Evolutionary conservation across 2,113 vertebrate genomes (phyloP).

Genomic region (Tiliqua scincoides): DNA sequence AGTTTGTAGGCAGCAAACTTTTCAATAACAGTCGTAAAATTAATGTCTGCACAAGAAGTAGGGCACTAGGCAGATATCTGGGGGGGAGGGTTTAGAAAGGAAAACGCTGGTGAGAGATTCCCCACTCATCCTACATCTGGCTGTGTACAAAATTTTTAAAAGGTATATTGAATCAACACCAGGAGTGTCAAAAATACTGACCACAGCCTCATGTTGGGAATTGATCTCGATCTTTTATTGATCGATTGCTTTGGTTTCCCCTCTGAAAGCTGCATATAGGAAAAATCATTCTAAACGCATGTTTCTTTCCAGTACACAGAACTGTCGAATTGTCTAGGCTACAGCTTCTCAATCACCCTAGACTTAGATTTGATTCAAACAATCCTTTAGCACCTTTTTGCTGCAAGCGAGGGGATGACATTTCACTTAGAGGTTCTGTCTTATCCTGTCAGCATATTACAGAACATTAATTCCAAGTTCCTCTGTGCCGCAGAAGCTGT

Average conservation of each 20-base stretch:
- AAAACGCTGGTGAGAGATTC: not conserved
- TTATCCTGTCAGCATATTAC: constrained; percentile 43
- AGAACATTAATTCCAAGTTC: constrained; percentile 40
- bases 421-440: constrained; percentile 32
- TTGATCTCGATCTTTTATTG: too few species aligned
- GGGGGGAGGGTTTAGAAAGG: not conserved
- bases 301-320: constrained; percentile 15
- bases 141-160: constrained; percentile 7
- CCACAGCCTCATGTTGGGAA: not conserved
- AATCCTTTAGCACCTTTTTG: constrained; percentile 39
- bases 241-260: constrained; percentile 4
- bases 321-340: constrained; percentile 39
- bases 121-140: not conserved
- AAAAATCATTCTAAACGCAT: constrained; percentile 25
- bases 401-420: constrained; percentile 39
- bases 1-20: not conserved
- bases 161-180: not conserved
- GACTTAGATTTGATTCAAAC: constrained; percentile 33
- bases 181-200: not conserved
- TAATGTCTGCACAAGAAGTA: not conserved
- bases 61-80: not conserved
- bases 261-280: constrained; percentile 8
- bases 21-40: too few species aligned
- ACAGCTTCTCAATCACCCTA: constrained; percentile 37
- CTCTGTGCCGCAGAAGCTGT: constrained; percentile 15